These are phyloP conservation scores for Temnothorax ravouxi DNA, from an alignment of 2,888 invertebrate genomes.

Conservation along the genomic window DNA sequence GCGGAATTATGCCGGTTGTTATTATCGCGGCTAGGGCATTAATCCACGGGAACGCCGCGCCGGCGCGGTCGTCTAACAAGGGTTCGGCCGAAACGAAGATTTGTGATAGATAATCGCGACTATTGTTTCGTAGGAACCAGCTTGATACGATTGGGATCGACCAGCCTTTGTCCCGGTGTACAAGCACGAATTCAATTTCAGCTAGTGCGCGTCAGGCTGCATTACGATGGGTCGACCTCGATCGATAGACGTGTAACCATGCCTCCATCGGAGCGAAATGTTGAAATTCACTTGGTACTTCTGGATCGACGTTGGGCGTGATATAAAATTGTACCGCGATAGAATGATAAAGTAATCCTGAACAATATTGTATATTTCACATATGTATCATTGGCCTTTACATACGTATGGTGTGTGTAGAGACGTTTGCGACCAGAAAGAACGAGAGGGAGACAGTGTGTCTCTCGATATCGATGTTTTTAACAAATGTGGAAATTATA, in stretches of 20 bases:
- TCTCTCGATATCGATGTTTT: neutral
- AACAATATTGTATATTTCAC: constrained; percentile 21
- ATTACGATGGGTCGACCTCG: constrained; percentile 50
- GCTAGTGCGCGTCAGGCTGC: constrained; percentile 47
- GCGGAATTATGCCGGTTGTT: constrained; percentile 28
- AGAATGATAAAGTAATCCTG: constrained; percentile 30
- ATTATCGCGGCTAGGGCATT: constrained; percentile 11
- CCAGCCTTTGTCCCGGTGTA: constrained; percentile 56
- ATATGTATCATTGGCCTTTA: neutral
- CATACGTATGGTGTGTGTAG: neutral
- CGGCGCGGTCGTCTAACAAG: constrained; percentile 27
- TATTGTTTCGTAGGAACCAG: constrained; percentile 69
- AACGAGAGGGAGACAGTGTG: neutral
- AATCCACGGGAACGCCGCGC: constrained; percentile 18
- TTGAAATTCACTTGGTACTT: constrained; percentile 57
- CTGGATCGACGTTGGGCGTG: constrained; percentile 35
- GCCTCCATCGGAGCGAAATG: constrained; percentile 45
- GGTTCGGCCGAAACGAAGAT: constrained; percentile 62
- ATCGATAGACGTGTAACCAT: constrained; percentile 47
- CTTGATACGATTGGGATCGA: constrained; percentile 61
- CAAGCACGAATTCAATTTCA: constrained; percentile 71
- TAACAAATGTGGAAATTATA: neutral
- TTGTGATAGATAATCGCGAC: constrained; percentile 70
- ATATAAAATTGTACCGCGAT: constrained; percentile 53
- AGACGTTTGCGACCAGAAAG: neutral